Evolutionary conservation across 2,797 vertebrate genomes (phyloP), one percentile per base, ranked within the genome.

Genomic region (Sebastes hopkinsi): DNA sequence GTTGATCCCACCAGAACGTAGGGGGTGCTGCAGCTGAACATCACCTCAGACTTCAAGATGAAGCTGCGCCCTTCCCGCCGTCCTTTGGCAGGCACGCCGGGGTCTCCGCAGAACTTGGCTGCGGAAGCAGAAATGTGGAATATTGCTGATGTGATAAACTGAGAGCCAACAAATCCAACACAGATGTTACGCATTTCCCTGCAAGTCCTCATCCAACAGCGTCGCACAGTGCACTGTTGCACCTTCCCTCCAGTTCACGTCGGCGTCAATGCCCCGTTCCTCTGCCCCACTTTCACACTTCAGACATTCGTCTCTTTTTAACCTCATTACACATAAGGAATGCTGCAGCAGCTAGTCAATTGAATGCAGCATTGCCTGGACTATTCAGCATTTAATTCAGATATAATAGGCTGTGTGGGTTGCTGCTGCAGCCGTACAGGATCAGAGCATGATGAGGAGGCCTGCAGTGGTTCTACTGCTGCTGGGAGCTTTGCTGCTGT

Each of bases 101-200:
- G 97, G 79, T 99, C 98, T 38, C 98, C 98, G 64, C 98, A 99
- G 93, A 99, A 99, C 85, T 97, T 98, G 55, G 98, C 98, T 99
- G 90, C 32, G 75, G 80, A 84, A 16, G 59, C 38, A 82, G 25
- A 85, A 80, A 60, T 25, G 20, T 65, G 9, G 3, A 62, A 67
- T 13, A 67, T 4, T 68, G 77, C 34, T 86, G 70, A 84, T 46
- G 50, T 66, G 69, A 77, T 50, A 70, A 78, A 2, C 20, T 13
- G 3, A 60, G 34, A 4, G 61, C 38, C 16, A 83, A 76, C 27
- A 69, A 59, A 55, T 30, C 52, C 66, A 76, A 68, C 61, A 76
- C 23, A 84, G 46, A 80, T 61, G 66, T 34, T 11, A 6, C 2
- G 3, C 38, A 78, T 72, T 84, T 73, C 59, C 54, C 32, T 77